Base-by-base conservation (phyloP, 2,113 vertebrate species). In the Prunella fulvescens region DNA sequence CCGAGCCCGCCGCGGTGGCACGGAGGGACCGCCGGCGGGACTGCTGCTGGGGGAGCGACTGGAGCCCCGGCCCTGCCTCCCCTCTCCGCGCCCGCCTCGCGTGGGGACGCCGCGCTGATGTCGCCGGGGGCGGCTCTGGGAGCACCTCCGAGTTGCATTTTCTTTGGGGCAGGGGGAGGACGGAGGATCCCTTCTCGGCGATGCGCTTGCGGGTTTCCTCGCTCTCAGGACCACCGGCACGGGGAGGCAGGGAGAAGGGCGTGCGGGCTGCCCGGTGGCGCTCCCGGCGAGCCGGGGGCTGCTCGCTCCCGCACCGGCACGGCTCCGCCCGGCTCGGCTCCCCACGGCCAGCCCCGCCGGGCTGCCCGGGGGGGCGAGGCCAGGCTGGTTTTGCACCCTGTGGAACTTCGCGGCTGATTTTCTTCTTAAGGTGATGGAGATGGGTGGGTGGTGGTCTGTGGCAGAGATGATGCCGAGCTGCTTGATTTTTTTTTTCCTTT, bases 331-430 rank as follows among this genome's bases (percentile, higher is more conserved):
- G 28, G 60, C 35, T 61, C 47, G 24, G 65, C 72, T 16, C 60
- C 23, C 26, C 39, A 4, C 15, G 60, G 79, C 29, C 3, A 29
- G 8, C 37, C 39, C 39, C 25, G 25, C 74, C 19, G 33, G 44
- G 56, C 23, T 50, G 37, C 56, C 12, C 23, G 3, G 18, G 10
- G 26, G 23, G 29, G 12, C 13, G 10, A 25, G 56, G 20, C 26
- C 39, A 91, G 42, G 20, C 64, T 44, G 73, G 16, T 7, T 53
- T 45, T 58, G 50, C 65, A 5, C 33, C 44, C 70, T 12, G 2
- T 33, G 71, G 66, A 86, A 95, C 79, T 96, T 90, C 12, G 42
- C 56, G n/a, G 47, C 40, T 26, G 16, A 5, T 96, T 84, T 81
- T 29, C 42, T 45, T 50, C 80, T n/a, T 17, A 10, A 51, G 69